phyloP scores from a whole-genome alignment of 2,797 vertebrate species.

The Rhynchonycteris naso region DNA sequence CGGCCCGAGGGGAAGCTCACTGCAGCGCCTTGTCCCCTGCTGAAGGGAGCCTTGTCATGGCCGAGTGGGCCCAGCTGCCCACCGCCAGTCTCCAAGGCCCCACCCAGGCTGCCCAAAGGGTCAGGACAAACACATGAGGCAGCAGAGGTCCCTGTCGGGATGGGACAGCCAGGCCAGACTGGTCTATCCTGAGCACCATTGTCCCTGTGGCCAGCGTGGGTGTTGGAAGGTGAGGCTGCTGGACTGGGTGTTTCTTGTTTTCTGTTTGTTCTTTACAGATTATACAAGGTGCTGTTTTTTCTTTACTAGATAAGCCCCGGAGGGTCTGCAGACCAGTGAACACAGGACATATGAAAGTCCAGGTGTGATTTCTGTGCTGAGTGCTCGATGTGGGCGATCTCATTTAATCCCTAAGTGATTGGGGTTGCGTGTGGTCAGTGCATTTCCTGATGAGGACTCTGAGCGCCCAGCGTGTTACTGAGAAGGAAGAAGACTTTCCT shows the following conservation, averaged over 20 bases:
- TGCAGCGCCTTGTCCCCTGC: constrained; percentile 23
- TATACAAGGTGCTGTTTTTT: neutral
- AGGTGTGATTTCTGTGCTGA: neutral
- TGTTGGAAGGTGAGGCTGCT: neutral
- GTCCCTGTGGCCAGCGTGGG: accelerated
- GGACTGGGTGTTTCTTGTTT: neutral
- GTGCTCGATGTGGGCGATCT: neutral
- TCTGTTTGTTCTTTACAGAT: neutral
- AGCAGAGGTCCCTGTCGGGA: neutral
- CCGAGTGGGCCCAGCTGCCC: neutral
- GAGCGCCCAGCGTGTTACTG: too few relatives aligned
- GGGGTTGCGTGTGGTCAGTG: neutral
- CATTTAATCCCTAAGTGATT: neutral
- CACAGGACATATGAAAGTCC: neutral
- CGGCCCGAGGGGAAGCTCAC: neutral
- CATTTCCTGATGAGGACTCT: neutral
- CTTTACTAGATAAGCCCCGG: neutral
- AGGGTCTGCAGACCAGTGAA: neutral
- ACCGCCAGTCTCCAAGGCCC: neutral
- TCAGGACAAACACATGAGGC: neutral
- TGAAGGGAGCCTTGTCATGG: constrained; percentile 69
- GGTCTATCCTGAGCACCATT: accelerated
- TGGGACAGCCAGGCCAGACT: accelerated
- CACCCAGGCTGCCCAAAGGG: neutral
- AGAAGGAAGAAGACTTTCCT: neutral